These are phyloP conservation scores for Prunella himalayana DNA, from an alignment of 2,113 vertebrate genomes.

Conservation along the genomic window DNA sequence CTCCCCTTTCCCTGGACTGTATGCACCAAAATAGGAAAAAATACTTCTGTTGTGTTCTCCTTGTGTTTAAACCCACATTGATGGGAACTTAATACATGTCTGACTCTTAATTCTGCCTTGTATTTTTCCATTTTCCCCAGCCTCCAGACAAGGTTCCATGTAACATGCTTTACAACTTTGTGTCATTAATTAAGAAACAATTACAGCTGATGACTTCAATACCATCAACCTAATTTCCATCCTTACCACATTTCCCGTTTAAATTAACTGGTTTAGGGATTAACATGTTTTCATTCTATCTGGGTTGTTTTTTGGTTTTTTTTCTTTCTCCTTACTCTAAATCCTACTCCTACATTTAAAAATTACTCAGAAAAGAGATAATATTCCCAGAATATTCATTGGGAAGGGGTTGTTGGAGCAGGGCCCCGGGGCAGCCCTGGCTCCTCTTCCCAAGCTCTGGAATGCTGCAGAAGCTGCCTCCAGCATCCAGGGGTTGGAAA, in stretches of 20 bases:
- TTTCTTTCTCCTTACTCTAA: neutral
- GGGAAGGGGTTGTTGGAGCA: neutral
- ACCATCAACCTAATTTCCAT: conserved; percentile 13
- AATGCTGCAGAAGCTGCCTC: neutral
- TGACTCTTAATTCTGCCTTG: neutral
- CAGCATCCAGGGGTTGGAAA: neutral
- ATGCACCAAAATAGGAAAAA: neutral
- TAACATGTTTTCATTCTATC: neutral
- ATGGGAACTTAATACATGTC: neutral
- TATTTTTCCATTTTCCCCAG: neutral
- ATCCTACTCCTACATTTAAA: neutral
- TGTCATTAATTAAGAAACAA: conserved; percentile 52
- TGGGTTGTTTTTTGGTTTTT: neutral
- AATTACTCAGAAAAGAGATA: neutral
- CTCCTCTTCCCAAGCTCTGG: accelerated
- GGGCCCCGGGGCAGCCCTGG: neutral
- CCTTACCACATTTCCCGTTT: conserved; percentile 1
- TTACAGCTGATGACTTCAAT: conserved; percentile 33
- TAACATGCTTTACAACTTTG: neutral
- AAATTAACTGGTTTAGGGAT: conserved; percentile 24
- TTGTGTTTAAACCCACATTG: neutral
- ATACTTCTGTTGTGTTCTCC: neutral
- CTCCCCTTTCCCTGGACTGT: neutral
- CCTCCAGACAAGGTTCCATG: neutral
- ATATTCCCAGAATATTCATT: neutral